A percentile compares a stretch with the other conserved stretches of the same genome.
Evolutionary conservation across 2,888 invertebrate species (phyloP).

Genomic region (Uropetala carovei): DNA sequence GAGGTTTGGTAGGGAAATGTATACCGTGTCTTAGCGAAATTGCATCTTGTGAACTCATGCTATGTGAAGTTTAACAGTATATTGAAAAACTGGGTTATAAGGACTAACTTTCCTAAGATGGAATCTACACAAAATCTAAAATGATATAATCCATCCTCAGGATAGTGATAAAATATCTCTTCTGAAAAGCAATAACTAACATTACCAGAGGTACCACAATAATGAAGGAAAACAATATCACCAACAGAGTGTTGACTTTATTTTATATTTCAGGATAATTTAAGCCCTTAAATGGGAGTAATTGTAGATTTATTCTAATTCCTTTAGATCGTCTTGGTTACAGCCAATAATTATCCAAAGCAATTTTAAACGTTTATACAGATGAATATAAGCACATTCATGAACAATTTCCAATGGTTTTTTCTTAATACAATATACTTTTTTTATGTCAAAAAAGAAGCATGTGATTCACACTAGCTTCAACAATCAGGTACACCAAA

Average conservation of each 20-base stretch:
- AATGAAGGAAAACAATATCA: not conserved
- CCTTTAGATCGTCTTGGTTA: slow-evolving; percentile 15
- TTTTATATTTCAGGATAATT: slow-evolving; percentile 27
- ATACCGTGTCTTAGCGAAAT: no score
- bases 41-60: no score
- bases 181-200: not conserved
- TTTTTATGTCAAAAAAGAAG: slow-evolving; percentile 45
- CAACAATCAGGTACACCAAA: slow-evolving; percentile 62
- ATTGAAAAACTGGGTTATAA: not conserved
- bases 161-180: not conserved
- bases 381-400: slow-evolving; percentile 56
- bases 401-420: not conserved
- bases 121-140: not conserved
- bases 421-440: slow-evolving; percentile 27
- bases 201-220: not conserved
- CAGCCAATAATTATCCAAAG: slow-evolving; percentile 35
- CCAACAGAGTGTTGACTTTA: slow-evolving; percentile 5
- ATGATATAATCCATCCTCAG: not conserved
- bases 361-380: not conserved
- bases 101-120: not conserved
- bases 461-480: slow-evolving; percentile 40
- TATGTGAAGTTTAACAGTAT: no score
- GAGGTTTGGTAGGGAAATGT: no score
- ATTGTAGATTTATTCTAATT: not conserved
- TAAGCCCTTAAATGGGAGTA: not conserved